These are phyloP conservation scores for Priocnemis perturbator DNA, from an alignment of 2,888 invertebrate species.

Conservation along the genomic window DNA sequence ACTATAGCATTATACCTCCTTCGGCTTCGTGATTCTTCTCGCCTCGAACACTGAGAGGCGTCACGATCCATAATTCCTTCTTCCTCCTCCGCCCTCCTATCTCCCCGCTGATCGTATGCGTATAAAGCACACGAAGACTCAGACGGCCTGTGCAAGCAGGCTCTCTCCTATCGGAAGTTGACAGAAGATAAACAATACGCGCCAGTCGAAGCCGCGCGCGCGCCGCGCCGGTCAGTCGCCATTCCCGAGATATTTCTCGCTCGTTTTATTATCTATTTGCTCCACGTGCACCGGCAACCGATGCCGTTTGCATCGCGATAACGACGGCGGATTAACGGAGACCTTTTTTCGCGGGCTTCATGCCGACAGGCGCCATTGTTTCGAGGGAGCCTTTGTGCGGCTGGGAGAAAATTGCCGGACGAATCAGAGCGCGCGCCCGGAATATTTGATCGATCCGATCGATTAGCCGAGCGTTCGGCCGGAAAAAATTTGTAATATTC, in stretches of 20 bases:
- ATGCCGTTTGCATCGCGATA: constrained; percentile 20
- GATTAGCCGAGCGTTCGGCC: no score
- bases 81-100: background rate
- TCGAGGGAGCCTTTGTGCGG: no score
- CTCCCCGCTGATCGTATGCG: background rate
- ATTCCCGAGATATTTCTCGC: constrained; percentile 31
- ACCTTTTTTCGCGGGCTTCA: constrained; percentile 11
- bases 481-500: constrained; percentile 9
- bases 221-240: constrained; percentile 46
- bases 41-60: background rate
- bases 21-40: background rate
- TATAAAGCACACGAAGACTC: constrained; percentile 16
- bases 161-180: constrained; percentile 44
- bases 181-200: constrained; percentile 53
- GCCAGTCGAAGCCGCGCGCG: constrained; percentile 14
- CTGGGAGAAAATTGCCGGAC: no score
- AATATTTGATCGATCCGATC: no score
- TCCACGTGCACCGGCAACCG: constrained; percentile 39
- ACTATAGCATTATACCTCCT: background rate
- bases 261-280: constrained; percentile 52
- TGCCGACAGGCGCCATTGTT: constrained; percentile 18
- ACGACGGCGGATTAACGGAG: constrained; percentile 28
- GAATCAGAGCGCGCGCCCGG: no score
- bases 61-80: constrained; percentile 1
- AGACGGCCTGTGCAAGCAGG: constrained; percentile 31